These are phyloP conservation scores for Maniola jurtina DNA, from an alignment of 1,140 invertebrate species.

Conservation along the genomic window DNA sequence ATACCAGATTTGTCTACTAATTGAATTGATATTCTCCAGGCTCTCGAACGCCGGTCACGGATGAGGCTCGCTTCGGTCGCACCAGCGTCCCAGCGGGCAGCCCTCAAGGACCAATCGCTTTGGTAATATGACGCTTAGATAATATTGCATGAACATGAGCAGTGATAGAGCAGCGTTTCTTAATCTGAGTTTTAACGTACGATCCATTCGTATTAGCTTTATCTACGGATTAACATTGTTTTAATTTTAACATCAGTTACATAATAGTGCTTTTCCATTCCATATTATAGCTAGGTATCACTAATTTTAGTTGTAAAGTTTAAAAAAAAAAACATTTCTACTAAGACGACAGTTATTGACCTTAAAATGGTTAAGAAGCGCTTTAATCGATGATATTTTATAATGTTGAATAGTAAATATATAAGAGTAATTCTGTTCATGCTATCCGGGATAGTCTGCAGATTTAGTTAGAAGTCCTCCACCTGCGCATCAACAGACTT, in stretches of 20 bases:
- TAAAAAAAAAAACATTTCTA: neutral
- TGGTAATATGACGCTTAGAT: conserved; percentile 81
- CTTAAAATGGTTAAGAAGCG: conserved; percentile 10
- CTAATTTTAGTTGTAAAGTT: neutral
- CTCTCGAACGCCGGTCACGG: conserved; percentile 79
- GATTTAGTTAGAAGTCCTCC: conserved; percentile 84
- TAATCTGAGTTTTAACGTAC: neutral
- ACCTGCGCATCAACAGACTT: conserved; percentile 89
- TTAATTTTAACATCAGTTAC: no score
- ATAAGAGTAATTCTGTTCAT: conserved; percentile 57
- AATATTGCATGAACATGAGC: neutral
- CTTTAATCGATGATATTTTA: neutral
- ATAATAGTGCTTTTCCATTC: no score
- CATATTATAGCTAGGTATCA: no score
- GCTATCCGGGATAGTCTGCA: conserved; percentile 64
- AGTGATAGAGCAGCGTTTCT: neutral
- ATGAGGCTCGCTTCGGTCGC: conserved; percentile 7
- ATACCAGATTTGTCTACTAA: no score
- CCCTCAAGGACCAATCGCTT: conserved; percentile 81
- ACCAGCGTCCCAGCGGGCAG: conserved; percentile 79
- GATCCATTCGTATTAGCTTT: neutral
- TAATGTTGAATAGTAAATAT: conserved; percentile 14
- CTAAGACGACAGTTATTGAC: neutral
- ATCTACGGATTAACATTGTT: no score
- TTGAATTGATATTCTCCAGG: conserved; percentile 30